phyloP scores from a whole-genome alignment of 2,113 vertebrate species.

The Megaceryle torquata region DNA sequence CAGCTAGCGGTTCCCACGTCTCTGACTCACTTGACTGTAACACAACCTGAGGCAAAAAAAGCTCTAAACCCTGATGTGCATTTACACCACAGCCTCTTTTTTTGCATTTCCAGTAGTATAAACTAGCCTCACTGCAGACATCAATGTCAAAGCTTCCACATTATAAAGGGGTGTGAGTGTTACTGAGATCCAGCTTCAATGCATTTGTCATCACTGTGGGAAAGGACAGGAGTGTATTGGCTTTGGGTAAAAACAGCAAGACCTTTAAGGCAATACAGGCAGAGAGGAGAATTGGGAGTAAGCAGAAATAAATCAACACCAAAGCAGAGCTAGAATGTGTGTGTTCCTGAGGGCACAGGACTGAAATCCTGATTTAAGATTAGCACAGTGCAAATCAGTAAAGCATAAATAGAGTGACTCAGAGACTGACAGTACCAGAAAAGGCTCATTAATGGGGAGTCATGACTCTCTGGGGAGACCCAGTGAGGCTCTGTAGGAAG shows the following conservation, averaged over 20 bases:
- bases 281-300: background rate
- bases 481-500: background rate
- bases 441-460: background rate
- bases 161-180: background rate
- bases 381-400: background rate
- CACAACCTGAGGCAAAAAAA: background rate
- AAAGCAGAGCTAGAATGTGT: background rate
- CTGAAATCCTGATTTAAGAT: background rate
- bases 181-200: background rate
- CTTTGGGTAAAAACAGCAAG: background rate
- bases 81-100: background rate
- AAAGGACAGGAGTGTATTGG: background rate
- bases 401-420: background rate
- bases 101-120: background rate
- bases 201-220: background rate
- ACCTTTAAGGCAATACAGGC: background rate
- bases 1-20: background rate
- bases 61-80: background rate
- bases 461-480: background rate
- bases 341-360: background rate
- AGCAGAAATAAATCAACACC: background rate
- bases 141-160: background rate
- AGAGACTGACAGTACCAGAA: background rate
- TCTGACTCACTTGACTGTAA: conserved; percentile 10
- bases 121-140: background rate